Percentiles rank a stretch among this genome's conserved stretches.
Conservation (phyloP, 1,140 invertebrate species). For the Papilio aristodemus region DNA sequence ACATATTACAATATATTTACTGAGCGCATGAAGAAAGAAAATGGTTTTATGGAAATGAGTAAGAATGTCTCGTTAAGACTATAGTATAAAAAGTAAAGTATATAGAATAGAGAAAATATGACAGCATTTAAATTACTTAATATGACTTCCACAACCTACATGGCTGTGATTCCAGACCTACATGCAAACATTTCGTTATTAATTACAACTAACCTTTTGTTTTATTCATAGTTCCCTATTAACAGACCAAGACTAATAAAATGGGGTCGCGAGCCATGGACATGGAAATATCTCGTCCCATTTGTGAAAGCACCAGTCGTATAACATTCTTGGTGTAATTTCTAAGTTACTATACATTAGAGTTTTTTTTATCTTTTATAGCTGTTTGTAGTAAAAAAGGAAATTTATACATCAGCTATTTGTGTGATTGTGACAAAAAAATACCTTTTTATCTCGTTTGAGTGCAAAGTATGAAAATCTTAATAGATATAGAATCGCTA, state of each 20-base stretch:
- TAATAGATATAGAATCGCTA: too few species aligned
- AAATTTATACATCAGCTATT: too few species aligned
- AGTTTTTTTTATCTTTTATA: neutral
- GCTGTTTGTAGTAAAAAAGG: too few species aligned
- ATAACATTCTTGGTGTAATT: neutral
- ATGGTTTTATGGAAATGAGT: too few species aligned
- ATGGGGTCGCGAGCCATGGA: constrained; percentile 9
- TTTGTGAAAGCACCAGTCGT: neutral
- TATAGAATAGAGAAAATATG: neutral
- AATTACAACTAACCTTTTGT: constrained; percentile 7
- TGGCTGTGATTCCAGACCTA: neutral
- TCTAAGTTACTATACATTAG: neutral
- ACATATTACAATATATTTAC: too few species aligned
- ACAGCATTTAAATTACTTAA: neutral
- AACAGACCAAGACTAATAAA: constrained; percentile 12
- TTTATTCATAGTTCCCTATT: constrained; percentile 19
- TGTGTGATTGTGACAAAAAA: too few species aligned
- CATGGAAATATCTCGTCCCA: constrained; percentile 9
- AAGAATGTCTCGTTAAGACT: neutral
- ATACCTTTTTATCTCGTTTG: too few species aligned
- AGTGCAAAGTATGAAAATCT: too few species aligned
- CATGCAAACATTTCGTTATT: neutral
- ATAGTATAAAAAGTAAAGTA: too few species aligned
- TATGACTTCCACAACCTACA: neutral
- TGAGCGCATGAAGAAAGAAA: too few species aligned